Base-by-base conservation (phyloP, 2,888 invertebrate species). In the Megamerina dolium region DNA sequence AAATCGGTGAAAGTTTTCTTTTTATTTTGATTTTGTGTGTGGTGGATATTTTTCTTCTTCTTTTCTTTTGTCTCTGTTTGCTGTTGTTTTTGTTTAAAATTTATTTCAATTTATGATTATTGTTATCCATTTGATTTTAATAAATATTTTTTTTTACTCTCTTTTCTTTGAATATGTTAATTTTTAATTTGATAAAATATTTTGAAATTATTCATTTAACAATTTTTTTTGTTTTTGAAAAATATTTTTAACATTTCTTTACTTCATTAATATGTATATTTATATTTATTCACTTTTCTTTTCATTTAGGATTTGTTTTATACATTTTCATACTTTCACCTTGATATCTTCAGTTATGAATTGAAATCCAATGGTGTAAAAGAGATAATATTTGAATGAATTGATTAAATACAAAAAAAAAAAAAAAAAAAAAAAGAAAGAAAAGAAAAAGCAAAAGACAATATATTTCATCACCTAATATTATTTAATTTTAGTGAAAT, bases 1-100 rank as follows among this genome's bases (percentile, higher is more conserved):
- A 61, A 61, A 61, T 56, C 54, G 60, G 60, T 60, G 60, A 61
- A 61, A 61, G 60, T 61, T 46, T 40, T 37, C 41, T 41, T 42
- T 40, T 41, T 43, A 37, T 21, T n/a, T n/a, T n/a, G 20, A 48
- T 43, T 37, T 43, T 48, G 32, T 48, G 16, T 32, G 36, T 26
- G 37, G 42, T 37, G 23, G 31, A 29, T 39, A 31, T n/a, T 34
- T 37, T 19, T 43, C 31, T 45, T 53, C 48, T 50, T 27, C 18
- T 20, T 31, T 42, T 30, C 18, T 30, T 50, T 54, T 57, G 44
- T 50, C 46, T 58, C 54, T 54, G 59, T 56, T 58, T 57, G 46
- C 20, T 39, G 44, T 40, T 45, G 50, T 57, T 53, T 48, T 45
- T 33, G 5, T 37, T 31, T 31, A 31, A 36, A 19, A 26, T 33